phyloP scores from a whole-genome alignment of 1,140 invertebrate species.

The Papilio xuthus region DNA sequence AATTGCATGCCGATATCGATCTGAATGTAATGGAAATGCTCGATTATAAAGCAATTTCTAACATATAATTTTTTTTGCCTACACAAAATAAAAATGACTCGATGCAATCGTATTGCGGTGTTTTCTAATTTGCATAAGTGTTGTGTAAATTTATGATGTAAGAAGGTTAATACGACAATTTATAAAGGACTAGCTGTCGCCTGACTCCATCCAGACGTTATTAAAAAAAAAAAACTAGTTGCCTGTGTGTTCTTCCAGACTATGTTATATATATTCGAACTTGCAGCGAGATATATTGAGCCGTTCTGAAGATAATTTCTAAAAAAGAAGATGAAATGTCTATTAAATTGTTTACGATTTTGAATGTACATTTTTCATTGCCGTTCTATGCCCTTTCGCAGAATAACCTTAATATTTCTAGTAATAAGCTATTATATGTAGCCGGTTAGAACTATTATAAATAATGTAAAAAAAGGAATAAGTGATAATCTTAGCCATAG shows the following conservation, averaged over 20 bases:
- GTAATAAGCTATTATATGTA: background rate
- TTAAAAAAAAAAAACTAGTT: too few species aligned
- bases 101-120: background rate
- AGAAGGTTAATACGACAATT: background rate
- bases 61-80: slow-evolving; percentile 2
- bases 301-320: too few species aligned
- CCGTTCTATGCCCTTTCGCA: background rate
- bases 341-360: too few species aligned
- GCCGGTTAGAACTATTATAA: background rate
- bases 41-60: slow-evolving; percentile 36
- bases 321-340: too few species aligned
- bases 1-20: slow-evolving; percentile 37
- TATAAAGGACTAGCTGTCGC: background rate
- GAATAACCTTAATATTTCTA: background rate
- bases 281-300: too few species aligned
- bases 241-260: too few species aligned
- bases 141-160: background rate
- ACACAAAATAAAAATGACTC: background rate
- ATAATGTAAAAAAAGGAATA: background rate
- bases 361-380: background rate
- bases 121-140: background rate
- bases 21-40: slow-evolving; percentile 35
- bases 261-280: too few species aligned
- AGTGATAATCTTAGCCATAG: background rate
- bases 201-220: too few species aligned